Percentiles rank a stretch among this genome's conserved stretches.
phyloP scores from a whole-genome alignment of 2,797 vertebrate genomes.

The Petrocephalus schoutedeni region DNA sequence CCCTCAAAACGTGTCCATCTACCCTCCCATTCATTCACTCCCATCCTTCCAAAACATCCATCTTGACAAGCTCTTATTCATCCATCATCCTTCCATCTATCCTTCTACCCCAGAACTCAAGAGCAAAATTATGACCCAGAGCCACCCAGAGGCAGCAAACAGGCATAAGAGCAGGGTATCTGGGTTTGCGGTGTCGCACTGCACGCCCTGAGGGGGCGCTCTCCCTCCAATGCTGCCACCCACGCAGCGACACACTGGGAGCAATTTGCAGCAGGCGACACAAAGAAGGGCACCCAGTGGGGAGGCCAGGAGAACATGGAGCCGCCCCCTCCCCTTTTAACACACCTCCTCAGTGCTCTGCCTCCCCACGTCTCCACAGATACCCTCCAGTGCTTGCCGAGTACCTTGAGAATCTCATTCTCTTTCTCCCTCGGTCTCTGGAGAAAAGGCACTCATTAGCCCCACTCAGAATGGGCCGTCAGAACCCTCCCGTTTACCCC shows the following conservation, averaged over 20 bases:
- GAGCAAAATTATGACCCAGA: background rate
- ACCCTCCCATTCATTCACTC: background rate
- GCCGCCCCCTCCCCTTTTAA: background rate
- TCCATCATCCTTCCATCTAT: no score
- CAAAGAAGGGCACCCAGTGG: background rate
- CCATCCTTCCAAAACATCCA: no score
- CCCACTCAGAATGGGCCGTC: background rate
- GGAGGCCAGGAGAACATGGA: background rate
- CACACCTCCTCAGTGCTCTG: background rate
- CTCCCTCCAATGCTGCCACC: background rate
- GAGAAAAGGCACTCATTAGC: constrained; percentile 10
- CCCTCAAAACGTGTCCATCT: background rate
- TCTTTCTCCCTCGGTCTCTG: background rate
- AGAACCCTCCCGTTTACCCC: background rate
- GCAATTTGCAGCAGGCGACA: background rate
- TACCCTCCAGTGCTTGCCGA: background rate
- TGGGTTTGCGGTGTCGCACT: background rate
- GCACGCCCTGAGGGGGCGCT: background rate
- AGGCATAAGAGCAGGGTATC: background rate
- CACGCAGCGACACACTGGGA: background rate
- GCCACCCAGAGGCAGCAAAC: background rate
- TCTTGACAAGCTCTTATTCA: no score
- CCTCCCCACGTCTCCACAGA: background rate
- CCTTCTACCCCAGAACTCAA: background rate
- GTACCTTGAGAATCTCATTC: background rate